Conservation (phyloP, 2,888 invertebrate genomes). For the Patella ulyssiponensis region DNA sequence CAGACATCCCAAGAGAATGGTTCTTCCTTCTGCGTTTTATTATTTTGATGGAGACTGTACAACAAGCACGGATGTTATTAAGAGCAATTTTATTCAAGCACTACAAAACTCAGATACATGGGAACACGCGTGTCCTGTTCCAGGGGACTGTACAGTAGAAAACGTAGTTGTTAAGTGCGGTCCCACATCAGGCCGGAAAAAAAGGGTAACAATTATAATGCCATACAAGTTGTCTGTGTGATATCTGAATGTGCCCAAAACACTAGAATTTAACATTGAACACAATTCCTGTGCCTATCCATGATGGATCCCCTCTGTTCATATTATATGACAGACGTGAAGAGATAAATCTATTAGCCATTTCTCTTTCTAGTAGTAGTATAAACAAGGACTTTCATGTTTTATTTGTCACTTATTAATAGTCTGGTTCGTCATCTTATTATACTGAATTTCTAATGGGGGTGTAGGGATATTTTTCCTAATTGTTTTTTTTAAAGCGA, state of each 20-base stretch:
- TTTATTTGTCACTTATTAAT: too few species aligned
- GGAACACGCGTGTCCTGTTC: slow-evolving; percentile 29
- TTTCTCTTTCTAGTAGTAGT: slow-evolving; percentile 6
- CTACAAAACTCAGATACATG: slow-evolving; percentile 27
- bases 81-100: slow-evolving; percentile 34
- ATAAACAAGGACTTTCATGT: too few species aligned
- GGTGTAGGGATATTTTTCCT: too few species aligned
- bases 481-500: too few species aligned
- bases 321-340: too few species aligned
- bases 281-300: too few species aligned
- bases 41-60: slow-evolving; percentile 37
- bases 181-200: slow-evolving; percentile 24
- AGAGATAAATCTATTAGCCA: slow-evolving; percentile 10
- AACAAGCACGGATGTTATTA: slow-evolving; percentile 31
- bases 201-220: background rate
- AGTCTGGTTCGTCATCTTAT: too few species aligned
- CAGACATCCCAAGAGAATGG: slow-evolving; percentile 19
- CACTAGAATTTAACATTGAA: too few species aligned
- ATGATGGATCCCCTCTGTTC: too few species aligned
- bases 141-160: slow-evolving; percentile 33
- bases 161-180: slow-evolving; percentile 38
- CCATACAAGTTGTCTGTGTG: background rate
- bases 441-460: too few species aligned
- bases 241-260: too few species aligned
- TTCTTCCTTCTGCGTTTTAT: slow-evolving; percentile 34